Conservation (phyloP, 2,888 invertebrate species). For the Epirrita christyi region DNA sequence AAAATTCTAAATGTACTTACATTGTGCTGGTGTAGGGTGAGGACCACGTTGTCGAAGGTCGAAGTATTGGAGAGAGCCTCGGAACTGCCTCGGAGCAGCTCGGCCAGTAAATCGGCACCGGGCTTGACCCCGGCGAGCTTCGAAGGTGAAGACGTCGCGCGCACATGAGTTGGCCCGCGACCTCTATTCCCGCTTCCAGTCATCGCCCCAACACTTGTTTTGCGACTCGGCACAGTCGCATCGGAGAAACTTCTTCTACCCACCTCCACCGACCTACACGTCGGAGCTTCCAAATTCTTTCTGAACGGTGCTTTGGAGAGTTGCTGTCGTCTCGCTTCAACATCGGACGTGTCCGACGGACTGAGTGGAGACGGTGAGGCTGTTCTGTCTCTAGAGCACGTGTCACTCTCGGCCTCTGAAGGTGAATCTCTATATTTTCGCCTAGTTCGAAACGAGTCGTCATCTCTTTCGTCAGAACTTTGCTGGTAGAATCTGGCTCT, state of each 20-base stretch:
- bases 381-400: constrained; percentile 83
- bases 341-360: constrained; percentile 86
- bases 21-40: constrained; percentile 80
- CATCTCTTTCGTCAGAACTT: constrained; percentile 91
- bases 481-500: constrained; percentile 87
- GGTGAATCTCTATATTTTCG: constrained; percentile 86
- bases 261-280: constrained; percentile 83
- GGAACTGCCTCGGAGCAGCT: constrained; percentile 91
- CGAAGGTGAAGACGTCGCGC: constrained; percentile 92
- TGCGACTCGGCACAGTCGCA: constrained; percentile 83
- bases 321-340: constrained; percentile 79
- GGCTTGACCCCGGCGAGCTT: constrained; percentile 87
- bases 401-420: constrained; percentile 89
- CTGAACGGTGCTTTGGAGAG: constrained; percentile 88
- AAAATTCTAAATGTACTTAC: constrained; percentile 62
- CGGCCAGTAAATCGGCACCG: constrained; percentile 88
- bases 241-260: constrained; percentile 78
- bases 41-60: constrained; percentile 79
- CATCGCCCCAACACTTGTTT: constrained; percentile 85
- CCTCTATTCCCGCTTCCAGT: constrained; percentile 65
- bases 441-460: constrained; percentile 72
- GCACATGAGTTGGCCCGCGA: constrained; percentile 87
- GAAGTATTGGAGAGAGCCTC: constrained; percentile 88
- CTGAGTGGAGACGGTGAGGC: constrained; percentile 86
- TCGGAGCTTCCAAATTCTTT: constrained; percentile 73